Percentiles rank a stretch among this genome's conserved stretches.
These are phyloP conservation scores for Chaetops frenatus DNA, from an alignment of 2,113 vertebrate species.

Conservation along the genomic window DNA sequence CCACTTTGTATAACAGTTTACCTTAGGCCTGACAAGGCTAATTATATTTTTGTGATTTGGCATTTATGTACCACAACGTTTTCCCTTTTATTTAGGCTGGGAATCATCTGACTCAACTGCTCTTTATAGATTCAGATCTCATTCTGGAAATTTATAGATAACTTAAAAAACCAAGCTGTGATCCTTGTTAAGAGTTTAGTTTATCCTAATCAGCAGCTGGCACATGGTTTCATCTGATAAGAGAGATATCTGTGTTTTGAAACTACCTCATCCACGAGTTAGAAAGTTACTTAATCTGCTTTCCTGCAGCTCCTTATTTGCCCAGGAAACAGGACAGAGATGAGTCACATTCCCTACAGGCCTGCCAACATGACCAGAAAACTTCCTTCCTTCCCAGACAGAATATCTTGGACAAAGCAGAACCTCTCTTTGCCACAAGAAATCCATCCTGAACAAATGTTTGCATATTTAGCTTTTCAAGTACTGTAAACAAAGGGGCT, in stretches of 20 bases:
- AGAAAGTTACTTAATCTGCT: neutral
- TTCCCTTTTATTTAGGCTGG: neutral
- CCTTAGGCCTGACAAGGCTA: neutral
- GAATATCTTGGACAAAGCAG: neutral
- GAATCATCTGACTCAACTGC: neutral
- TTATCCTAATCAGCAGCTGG: neutral
- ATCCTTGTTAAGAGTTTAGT: neutral
- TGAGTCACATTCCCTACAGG: neutral
- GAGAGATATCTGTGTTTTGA: neutral
- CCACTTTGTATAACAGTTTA: neutral
- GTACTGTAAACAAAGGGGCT: neutral
- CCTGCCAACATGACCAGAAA: neutral
- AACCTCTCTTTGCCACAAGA: neutral
- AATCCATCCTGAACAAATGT: neutral
- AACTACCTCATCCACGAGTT: neutral
- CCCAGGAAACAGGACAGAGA: neutral
- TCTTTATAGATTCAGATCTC: neutral
- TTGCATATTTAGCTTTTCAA: neutral
- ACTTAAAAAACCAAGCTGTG: neutral
- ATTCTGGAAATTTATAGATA: neutral
- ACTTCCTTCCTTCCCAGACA: neutral
- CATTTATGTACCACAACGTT: neutral
- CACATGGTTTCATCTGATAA: neutral
- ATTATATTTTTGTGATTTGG: neutral
- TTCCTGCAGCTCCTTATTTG: neutral